Evolutionary conservation across 1,140 invertebrate genomes (phyloP), one percentile per base, ranked within the genome.

Genomic region (Anagrus nilaparvatae): DNA sequence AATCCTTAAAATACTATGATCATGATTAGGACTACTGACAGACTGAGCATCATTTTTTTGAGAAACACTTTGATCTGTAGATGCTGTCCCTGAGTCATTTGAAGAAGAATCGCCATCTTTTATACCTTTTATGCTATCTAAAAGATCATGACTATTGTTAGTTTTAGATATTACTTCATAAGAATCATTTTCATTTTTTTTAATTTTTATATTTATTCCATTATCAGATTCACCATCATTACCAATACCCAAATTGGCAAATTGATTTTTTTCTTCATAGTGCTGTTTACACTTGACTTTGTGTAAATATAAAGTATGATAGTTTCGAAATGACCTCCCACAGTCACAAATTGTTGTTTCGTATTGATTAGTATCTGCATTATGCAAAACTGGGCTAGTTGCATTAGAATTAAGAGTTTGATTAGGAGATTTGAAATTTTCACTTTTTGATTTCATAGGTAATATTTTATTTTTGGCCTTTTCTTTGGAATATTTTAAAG

Each of bases 201-300:
- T 69, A 13, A 67, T 67, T n/a, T 59, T 66, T 35, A 67, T 65
- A 20, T 50, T 66, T 20, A 69, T 62, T 10, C 59, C 62, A 48
- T 55, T 59, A 17, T 58, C 55, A 27, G 60, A 61, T 40, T 65
- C 59, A 6, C 49, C 38, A 30, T 66, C 62, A 45, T 48, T 61
- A 33, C 45, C 55, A 27, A 44, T 52, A 5, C 49, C 21, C 1
- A 45, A 51, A 4, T 54, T 37, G 7, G n/a, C 14, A 2, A 30
- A 40, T 3, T 25, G 8, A 21, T 43, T 39, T 14, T 44, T 39
- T n/a, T 29, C 25, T 21, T 44, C 33, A 18, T 27, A 9, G 6
- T 25, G 7, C 7, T 13, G 21, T 17, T 52, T 52, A 44, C 61
- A 66, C 12, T 53, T 56, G 3, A 37, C 42, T 45, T 60, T 61